Conservation (phyloP, 2,888 invertebrate genomes). For the Thymelicus sylvestris region DNA sequence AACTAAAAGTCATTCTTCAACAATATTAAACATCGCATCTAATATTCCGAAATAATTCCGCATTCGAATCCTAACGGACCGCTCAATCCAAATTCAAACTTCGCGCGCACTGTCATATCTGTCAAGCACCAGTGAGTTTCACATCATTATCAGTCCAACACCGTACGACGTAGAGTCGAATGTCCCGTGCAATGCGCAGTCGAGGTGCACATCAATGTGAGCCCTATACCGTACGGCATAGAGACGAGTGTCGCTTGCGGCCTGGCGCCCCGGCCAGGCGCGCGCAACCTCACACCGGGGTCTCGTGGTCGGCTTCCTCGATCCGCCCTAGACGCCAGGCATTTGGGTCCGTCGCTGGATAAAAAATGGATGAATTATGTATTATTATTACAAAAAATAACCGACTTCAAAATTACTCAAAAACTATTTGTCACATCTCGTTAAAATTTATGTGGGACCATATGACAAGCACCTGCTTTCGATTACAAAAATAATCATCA, state of each 20-base stretch:
- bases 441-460: no score
- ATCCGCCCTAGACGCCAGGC: slow-evolving; percentile 92
- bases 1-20: slow-evolving; percentile 13
- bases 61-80: slow-evolving; percentile 19
- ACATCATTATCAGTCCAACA: not conserved
- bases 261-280: slow-evolving; percentile 65
- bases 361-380: slow-evolving; percentile 7
- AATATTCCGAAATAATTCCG: slow-evolving; percentile 17
- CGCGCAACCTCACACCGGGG: slow-evolving; percentile 88
- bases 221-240: slow-evolving; percentile 15
- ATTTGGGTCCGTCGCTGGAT: slow-evolving; percentile 89
- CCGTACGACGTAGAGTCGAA: slow-evolving; percentile 13
- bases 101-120: not conserved
- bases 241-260: slow-evolving; percentile 37
- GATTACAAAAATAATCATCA: no score
- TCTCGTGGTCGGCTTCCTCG: slow-evolving; percentile 92
- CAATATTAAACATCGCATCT: slow-evolving; percentile 12
- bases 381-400: no score
- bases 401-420: no score
- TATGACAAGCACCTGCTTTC: no score
- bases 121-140: slow-evolving; percentile 22
- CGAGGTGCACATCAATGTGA: slow-evolving; percentile 3
- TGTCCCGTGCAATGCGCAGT: slow-evolving; percentile 19
- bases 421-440: no score
- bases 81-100: slow-evolving; percentile 6